Evolutionary conservation across 2,888 invertebrate species (phyloP).

Genomic region (Orthosia incerta): DNA sequence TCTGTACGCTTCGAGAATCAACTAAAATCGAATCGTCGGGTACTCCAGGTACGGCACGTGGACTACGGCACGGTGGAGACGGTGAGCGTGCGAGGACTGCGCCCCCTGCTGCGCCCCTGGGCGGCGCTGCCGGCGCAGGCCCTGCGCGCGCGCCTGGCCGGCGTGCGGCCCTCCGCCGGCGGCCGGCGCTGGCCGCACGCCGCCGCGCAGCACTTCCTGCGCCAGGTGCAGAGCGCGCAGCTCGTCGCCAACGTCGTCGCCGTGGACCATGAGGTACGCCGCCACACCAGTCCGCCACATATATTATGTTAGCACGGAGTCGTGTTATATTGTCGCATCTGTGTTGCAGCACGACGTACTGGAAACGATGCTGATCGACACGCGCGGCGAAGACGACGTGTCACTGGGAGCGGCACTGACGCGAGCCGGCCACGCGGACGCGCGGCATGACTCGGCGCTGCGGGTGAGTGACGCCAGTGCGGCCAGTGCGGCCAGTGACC

Average conservation of each 20-base stretch:
- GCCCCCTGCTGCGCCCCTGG: slow-evolving; percentile 81
- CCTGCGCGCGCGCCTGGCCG: slow-evolving; percentile 87
- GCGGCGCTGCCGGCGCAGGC: slow-evolving; percentile 88
- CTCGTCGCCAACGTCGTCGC: slow-evolving; percentile 81
- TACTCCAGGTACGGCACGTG: slow-evolving; percentile 88
- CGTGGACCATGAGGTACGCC: slow-evolving; percentile 30
- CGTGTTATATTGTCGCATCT: no score
- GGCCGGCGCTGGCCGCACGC: slow-evolving; percentile 87
- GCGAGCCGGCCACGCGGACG: slow-evolving; percentile 87
- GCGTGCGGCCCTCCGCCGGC: slow-evolving; percentile 81
- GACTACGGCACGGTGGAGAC: slow-evolving; percentile 91
- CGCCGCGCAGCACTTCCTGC: slow-evolving; percentile 82
- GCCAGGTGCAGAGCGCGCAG: slow-evolving; percentile 75
- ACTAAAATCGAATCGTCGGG: neutral
- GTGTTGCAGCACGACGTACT: slow-evolving; percentile 72
- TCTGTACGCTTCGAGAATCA: neutral
- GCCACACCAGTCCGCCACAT: no score
- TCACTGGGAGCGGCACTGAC: slow-evolving; percentile 88
- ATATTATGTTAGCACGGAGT: no score
- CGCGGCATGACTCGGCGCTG: slow-evolving; percentile 74
- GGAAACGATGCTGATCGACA: slow-evolving; percentile 89
- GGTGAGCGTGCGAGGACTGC: slow-evolving; percentile 71
- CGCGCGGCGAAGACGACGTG: slow-evolving; percentile 84
- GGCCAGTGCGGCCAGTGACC: no score
- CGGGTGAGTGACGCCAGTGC: slow-evolving; percentile 73